Conservation (phyloP, 2,113 vertebrate genomes). For the Callocephalon fimbriatum region DNA sequence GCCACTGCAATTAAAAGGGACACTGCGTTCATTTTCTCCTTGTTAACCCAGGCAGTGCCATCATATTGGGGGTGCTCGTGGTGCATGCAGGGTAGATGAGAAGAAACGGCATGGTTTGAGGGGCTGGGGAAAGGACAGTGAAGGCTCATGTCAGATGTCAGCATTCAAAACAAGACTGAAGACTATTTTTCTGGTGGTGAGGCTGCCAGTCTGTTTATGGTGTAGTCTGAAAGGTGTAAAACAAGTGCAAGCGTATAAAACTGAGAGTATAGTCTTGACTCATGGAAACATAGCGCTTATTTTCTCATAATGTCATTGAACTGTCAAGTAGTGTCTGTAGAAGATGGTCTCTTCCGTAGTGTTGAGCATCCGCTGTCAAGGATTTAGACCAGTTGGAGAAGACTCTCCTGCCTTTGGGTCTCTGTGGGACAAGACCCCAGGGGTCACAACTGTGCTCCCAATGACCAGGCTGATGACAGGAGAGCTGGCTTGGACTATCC, state of each 20-base stretch:
- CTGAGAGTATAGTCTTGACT: background rate
- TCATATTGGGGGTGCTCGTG: background rate
- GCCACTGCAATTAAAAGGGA: background rate
- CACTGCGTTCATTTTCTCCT: background rate
- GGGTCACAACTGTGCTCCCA: background rate
- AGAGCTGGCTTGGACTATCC: background rate
- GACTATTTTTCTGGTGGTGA: background rate
- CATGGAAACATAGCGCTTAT: background rate
- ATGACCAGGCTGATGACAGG: background rate
- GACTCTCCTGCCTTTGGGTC: background rate
- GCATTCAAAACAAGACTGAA: background rate
- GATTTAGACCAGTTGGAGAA: background rate
- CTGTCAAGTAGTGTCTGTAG: background rate
- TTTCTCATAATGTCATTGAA: background rate
- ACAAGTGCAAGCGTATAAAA: background rate
- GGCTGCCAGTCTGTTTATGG: background rate
- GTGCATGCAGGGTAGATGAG: background rate
- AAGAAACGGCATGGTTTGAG: rapidly evolving
- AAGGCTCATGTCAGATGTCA: background rate
- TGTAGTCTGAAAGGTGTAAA: background rate
- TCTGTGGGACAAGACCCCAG: background rate
- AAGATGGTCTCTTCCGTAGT: background rate
- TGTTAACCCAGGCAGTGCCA: background rate
- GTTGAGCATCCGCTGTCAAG: background rate
- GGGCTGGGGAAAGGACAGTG: background rate